These are phyloP conservation scores for Ictalurus furcatus DNA, from an alignment of 2,113 vertebrate species.

Conservation along the genomic window DNA sequence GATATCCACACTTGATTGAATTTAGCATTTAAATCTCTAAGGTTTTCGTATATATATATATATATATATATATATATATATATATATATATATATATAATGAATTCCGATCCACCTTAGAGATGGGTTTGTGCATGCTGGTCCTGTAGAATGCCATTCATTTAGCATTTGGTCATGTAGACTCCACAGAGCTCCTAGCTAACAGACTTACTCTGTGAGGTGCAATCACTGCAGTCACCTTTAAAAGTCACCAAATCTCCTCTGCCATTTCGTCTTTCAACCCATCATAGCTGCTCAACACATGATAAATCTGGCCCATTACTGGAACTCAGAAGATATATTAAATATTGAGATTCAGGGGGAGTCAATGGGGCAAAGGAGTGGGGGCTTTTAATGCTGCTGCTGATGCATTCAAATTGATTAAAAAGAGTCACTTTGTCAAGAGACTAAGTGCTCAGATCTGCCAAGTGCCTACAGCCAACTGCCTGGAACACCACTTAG, in stretches of 20 bases:
- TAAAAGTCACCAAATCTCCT: constrained; percentile 50
- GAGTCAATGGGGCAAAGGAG: constrained; percentile 30
- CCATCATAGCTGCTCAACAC: constrained; percentile 61
- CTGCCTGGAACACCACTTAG: constrained; percentile 19
- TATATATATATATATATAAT: not conserved
- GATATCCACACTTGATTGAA: constrained; percentile 30
- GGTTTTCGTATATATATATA: not conserved
- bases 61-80: not conserved
- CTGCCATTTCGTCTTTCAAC: constrained; percentile 59
- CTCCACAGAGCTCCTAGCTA: constrained; percentile 38
- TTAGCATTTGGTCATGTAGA: constrained; percentile 35
- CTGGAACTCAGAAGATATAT: constrained; percentile 47
- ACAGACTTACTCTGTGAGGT: constrained; percentile 39
- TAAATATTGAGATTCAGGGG: constrained; percentile 56
- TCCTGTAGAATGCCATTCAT: constrained; percentile 58
- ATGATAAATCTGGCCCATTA: constrained; percentile 62
- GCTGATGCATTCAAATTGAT: constrained; percentile 46
- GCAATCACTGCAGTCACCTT: constrained; percentile 42
- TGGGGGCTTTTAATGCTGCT: constrained; percentile 17
- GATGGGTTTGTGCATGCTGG: constrained; percentile 35
- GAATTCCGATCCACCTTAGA: constrained; percentile 18
- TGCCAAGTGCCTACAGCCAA: constrained; percentile 30
- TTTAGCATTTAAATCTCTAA: constrained; percentile 2
- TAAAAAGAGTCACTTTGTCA: constrained; percentile 43
- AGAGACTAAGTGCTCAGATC: constrained; percentile 37